Evolutionary conservation across 2,797 vertebrate genomes (phyloP).

Genomic region (Phyllotis vaccarum): DNA sequence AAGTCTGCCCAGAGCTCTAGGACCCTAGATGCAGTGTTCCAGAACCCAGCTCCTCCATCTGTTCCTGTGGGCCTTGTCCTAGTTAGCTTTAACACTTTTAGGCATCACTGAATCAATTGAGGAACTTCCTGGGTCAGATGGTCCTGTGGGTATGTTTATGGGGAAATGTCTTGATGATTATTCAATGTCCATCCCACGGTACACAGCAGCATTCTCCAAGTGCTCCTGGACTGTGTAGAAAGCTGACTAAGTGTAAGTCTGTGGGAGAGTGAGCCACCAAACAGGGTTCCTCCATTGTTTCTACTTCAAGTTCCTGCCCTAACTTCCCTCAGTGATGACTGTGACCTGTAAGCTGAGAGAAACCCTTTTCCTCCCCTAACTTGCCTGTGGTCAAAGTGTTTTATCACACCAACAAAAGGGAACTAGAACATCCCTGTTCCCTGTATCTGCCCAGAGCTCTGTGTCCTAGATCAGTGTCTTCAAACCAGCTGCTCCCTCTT

Average conservation of each 20-base stretch:
- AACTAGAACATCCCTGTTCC: neutral
- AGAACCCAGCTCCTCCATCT: neutral
- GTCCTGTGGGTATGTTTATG: neutral
- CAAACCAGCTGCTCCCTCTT: neutral
- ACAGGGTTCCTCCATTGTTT: neutral
- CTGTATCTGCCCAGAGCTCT: neutral
- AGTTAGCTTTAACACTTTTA: neutral
- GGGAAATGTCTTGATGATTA: neutral
- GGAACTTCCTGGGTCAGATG: neutral
- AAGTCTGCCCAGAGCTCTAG: neutral
- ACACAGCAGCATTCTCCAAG: neutral
- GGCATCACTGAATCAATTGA: neutral
- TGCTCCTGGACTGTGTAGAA: neutral
- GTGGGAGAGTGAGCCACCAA: neutral
- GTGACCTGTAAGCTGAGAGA: neutral
- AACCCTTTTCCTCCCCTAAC: neutral
- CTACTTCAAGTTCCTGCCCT: neutral
- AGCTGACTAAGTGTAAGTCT: neutral
- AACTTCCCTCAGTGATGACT: neutral
- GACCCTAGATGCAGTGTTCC: neutral
- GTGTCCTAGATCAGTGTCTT: neutral
- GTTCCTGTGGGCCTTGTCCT: neutral
- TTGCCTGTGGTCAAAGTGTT: neutral
- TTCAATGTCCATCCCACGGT: neutral
- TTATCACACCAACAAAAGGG: neutral